Conservation (phyloP, 2,797 vertebrate genomes). For the Selene dorsalis region DNA sequence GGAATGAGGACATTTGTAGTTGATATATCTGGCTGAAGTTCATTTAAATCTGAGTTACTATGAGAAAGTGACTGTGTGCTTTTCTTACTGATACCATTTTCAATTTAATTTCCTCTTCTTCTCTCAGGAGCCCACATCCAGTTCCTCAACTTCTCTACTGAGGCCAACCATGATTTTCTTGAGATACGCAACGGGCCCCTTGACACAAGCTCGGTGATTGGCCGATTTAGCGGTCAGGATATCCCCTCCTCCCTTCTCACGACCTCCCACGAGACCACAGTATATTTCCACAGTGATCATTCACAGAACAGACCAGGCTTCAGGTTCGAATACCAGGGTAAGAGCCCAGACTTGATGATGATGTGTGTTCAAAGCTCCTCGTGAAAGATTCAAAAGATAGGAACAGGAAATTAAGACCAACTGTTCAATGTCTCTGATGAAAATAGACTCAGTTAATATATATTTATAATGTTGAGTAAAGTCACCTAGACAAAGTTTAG, state of each 20-base stretch:
- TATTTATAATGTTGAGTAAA: slow-evolving; percentile 40
- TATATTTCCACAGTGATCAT: slow-evolving; percentile 98
- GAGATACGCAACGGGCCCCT: slow-evolving; percentile 96
- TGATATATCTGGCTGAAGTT: not conserved
- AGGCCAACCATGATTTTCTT: slow-evolving; percentile 97
- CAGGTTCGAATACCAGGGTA: slow-evolving; percentile 96
- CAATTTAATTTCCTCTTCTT: slow-evolving; percentile 11
- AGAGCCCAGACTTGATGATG: slow-evolving; percentile 51
- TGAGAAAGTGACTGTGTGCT: not conserved
- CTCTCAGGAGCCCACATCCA: slow-evolving; percentile 92
- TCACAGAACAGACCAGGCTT: slow-evolving; percentile 98
- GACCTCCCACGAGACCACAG: slow-evolving; percentile 93
- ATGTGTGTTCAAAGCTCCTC: not conserved
- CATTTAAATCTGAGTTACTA: not conserved
- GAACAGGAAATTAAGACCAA: slow-evolving; percentile 23
- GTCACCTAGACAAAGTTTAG: slow-evolving; percentile 19
- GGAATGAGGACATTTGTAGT: slow-evolving; percentile 1
- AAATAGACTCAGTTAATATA: slow-evolving; percentile 36
- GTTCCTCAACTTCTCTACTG: slow-evolving; percentile 97
- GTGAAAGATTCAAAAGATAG: slow-evolving; percentile 15
- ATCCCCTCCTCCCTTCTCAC: slow-evolving; percentile 91
- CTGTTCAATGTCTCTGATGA: slow-evolving; percentile 19
- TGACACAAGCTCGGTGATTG: slow-evolving; percentile 93
- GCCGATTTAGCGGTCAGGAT: slow-evolving; percentile 92
- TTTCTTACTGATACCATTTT: not conserved